phyloP scores from a whole-genome alignment of 2,888 invertebrate species.

The Ennomos fuscantarius region DNA sequence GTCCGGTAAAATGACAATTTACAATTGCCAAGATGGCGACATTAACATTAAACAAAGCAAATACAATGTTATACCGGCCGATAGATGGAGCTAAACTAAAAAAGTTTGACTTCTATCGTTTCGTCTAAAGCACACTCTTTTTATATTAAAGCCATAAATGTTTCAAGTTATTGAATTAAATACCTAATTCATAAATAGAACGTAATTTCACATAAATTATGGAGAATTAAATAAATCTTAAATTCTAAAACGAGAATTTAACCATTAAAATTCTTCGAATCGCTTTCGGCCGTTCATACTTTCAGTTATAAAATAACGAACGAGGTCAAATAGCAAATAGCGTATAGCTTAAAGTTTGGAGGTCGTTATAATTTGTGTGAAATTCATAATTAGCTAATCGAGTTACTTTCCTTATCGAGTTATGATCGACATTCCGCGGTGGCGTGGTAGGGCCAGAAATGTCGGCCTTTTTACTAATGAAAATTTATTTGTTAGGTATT shows the following conservation, averaged over 20 bases:
- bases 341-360: conserved; percentile 17
- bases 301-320: conserved; percentile 18
- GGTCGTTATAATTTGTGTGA: conserved; percentile 73
- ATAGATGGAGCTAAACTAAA: too few relatives aligned
- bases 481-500: conserved; percentile 32
- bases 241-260: conserved; percentile 9
- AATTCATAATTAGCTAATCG: conserved; percentile 76
- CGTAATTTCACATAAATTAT: too few relatives aligned
- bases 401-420: conserved; percentile 54
- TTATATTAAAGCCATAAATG: background rate
- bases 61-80: too few relatives aligned
- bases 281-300: background rate
- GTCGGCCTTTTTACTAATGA: conserved; percentile 32
- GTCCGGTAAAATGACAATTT: too few relatives aligned
- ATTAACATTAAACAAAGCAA: too few relatives aligned
- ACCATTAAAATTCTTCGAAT: conserved; percentile 27
- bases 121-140: too few relatives aligned
- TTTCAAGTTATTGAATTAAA: conserved; percentile 9
- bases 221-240: conserved; percentile 4
- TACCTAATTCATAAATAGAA: too few relatives aligned
- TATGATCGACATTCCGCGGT: conserved; percentile 41
- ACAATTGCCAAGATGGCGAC: too few relatives aligned
- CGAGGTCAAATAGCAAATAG: conserved; percentile 41
- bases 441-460: conserved; percentile 26
- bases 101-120: too few relatives aligned